These are phyloP conservation scores for Catocala nupta DNA, from an alignment of 2,888 invertebrate genomes.

Conservation along the genomic window DNA sequence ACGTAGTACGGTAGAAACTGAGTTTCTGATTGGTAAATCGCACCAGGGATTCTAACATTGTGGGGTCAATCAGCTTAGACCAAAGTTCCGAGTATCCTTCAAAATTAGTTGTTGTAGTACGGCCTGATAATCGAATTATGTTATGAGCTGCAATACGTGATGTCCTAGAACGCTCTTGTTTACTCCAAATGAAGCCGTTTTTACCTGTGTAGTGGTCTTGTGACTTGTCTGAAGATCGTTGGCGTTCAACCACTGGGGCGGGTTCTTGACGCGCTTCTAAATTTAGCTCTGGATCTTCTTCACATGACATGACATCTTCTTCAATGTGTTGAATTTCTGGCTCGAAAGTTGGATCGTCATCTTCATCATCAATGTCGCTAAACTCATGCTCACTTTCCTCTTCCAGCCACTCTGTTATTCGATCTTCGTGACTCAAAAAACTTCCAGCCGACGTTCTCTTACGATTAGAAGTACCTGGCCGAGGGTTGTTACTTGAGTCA, in stretches of 20 bases:
- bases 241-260: constrained; percentile 11
- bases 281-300: constrained; percentile 14
- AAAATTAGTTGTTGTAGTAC: no score
- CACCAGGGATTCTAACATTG: no score
- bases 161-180: constrained; percentile 29
- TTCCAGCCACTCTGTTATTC: constrained; percentile 18
- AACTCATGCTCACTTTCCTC: constrained; percentile 36
- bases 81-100: no score
- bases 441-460: constrained; percentile 21
- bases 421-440: constrained; percentile 13
- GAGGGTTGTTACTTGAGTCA: constrained; percentile 18
- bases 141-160: no score
- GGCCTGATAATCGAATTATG: no score
- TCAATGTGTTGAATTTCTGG: constrained; percentile 24
- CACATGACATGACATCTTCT: constrained; percentile 22
- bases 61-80: no score
- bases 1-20: no score
- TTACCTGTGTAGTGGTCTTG: constrained; percentile 24
- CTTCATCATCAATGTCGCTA: constrained; percentile 34
- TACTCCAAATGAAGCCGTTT: constrained; percentile 31
- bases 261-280: constrained; percentile 17
- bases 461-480: constrained; percentile 15
- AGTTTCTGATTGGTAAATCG: no score
- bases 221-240: constrained; percentile 15
- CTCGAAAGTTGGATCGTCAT: constrained; percentile 25